Conservation (phyloP, 2,888 invertebrate genomes). For the Ellobium chinense region DNA sequence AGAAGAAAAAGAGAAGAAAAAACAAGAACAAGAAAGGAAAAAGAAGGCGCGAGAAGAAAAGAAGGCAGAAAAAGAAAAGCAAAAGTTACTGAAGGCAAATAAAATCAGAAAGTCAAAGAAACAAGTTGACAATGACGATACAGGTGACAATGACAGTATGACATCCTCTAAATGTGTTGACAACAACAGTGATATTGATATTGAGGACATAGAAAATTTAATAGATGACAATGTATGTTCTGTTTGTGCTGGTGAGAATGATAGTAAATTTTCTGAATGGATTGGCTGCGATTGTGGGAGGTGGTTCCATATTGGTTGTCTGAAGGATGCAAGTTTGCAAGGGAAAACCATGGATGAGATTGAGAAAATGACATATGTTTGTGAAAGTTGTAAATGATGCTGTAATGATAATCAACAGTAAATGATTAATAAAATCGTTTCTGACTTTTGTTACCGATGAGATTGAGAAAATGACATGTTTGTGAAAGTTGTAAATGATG, state of each 20-base stretch:
- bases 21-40: background rate
- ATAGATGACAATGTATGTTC: background rate
- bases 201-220: background rate
- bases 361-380: background rate
- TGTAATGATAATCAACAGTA: background rate
- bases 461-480: too few relatives aligned
- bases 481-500: too few relatives aligned
- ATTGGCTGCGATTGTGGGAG: background rate
- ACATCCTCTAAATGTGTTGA: background rate
- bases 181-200: background rate
- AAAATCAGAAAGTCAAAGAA: background rate
- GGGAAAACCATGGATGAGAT: background rate
- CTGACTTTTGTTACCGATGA: too few relatives aligned
- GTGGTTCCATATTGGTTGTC: background rate
- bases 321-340: background rate
- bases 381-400: background rate
- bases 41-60: background rate
- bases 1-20: background rate
- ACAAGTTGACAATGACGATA: too few relatives aligned
- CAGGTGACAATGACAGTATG: background rate
- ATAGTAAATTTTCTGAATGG: background rate
- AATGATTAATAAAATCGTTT: too few relatives aligned
- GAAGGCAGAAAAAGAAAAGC: background rate
- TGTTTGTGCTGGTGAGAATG: background rate
- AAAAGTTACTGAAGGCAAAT: background rate